Evolutionary conservation across 2,113 vertebrate genomes (phyloP).

Genomic region (Entomyzon cyanotis): DNA sequence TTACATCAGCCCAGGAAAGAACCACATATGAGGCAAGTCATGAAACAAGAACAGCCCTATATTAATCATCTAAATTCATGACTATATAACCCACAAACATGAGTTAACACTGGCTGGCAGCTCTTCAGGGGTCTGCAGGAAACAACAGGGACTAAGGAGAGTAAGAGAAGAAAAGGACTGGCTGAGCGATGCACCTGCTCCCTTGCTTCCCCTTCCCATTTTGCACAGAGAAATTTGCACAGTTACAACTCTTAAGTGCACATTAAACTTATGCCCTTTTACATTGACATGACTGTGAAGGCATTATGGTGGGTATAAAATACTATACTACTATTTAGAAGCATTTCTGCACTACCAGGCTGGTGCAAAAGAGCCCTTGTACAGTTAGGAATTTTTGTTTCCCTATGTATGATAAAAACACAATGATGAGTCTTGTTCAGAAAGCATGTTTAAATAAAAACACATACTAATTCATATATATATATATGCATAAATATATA

Average conservation of each 20-base stretch:
- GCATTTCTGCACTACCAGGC: neutral
- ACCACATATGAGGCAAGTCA: neutral
- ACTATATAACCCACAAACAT: neutral
- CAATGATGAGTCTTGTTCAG: neutral
- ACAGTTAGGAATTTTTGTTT: neutral
- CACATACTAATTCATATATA: neutral
- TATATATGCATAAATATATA: too few species aligned
- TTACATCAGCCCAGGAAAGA: neutral
- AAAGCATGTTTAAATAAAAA: neutral
- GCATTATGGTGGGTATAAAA: neutral
- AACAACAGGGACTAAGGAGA: neutral
- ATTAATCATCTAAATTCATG: neutral
- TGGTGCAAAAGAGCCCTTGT: neutral
- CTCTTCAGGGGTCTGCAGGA: neutral
- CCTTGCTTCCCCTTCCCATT: neutral
- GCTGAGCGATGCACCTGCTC: neutral
- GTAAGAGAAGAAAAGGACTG: neutral
- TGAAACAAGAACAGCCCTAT: neutral
- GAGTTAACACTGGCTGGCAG: neutral
- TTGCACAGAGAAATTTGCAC: neutral
- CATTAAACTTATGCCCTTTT: neutral
- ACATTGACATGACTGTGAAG: neutral
- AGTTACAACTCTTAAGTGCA: neutral
- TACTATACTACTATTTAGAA: neutral
- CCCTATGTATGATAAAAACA: neutral